phyloP scores from a whole-genome alignment of 2,888 invertebrate genomes.

The Linnaemya tessellans region DNA sequence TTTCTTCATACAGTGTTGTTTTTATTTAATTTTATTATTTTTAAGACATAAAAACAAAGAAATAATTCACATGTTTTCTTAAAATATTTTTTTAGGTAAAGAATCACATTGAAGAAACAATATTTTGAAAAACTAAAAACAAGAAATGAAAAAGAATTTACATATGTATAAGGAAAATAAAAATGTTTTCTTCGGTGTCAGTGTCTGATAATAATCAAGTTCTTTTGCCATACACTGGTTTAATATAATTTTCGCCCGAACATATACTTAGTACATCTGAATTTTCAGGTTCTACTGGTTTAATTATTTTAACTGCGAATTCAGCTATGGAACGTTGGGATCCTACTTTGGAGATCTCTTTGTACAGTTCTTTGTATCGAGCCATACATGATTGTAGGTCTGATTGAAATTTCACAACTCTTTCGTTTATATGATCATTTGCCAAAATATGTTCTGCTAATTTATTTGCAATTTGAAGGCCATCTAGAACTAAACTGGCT shows the following conservation, averaged over 20 bases:
- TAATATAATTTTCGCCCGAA: too few relatives aligned
- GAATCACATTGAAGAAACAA: background rate
- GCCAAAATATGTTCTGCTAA: conserved; percentile 73
- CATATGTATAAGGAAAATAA: too few relatives aligned
- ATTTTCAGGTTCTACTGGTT: background rate
- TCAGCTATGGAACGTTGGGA: conserved; percentile 5
- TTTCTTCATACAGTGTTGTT: conserved; percentile 3
- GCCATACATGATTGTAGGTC: too few relatives aligned
- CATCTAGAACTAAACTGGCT: too few relatives aligned
- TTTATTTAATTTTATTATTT: background rate
- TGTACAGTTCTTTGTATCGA: too few relatives aligned
- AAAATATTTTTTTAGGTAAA: background rate
- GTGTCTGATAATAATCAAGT: too few relatives aligned
- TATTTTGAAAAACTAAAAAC: background rate
- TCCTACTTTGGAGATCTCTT: too few relatives aligned
- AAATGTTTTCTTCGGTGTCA: too few relatives aligned
- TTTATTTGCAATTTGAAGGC: too few relatives aligned
- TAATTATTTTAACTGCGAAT: conserved; percentile 9
- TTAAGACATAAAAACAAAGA: background rate
- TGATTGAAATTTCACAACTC: conserved; percentile 73
- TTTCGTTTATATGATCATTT: conserved; percentile 74
- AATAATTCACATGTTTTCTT: background rate
- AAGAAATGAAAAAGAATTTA: too few relatives aligned
- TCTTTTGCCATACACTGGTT: too few relatives aligned
- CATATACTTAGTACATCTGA: too few relatives aligned